Evolutionary conservation across 1,140 invertebrate genomes (phyloP).

Genomic region (Panonychus citri): DNA sequence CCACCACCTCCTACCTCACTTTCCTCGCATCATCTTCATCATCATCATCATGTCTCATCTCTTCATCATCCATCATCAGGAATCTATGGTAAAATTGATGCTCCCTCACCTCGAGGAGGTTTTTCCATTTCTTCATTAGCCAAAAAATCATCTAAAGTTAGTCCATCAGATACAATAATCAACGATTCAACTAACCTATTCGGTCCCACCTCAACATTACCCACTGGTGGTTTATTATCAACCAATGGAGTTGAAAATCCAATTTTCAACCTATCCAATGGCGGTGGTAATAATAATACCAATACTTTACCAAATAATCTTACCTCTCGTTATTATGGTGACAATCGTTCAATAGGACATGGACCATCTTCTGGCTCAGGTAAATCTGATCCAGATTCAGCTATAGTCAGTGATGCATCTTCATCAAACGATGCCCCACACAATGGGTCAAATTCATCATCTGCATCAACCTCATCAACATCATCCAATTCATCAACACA

Average conservation of each 20-base stretch:
- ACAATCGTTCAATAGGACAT: neutral
- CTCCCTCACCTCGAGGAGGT: neutral
- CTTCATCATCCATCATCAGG: neutral
- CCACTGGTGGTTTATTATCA: neutral
- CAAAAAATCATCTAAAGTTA: neutral
- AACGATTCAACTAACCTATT: neutral
- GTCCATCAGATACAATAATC: neutral
- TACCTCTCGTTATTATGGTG: neutral
- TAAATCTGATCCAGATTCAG: conserved; percentile 1
- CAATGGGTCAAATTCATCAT: neutral
- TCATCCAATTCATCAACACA: neutral
- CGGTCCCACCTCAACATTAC: neutral
- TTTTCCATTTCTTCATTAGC: neutral
- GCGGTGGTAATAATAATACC: neutral
- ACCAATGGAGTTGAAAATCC: conserved; percentile 12
- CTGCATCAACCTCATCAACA: neutral
- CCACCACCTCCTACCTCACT: neutral
- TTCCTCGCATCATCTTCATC: neutral
- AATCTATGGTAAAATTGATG: neutral
- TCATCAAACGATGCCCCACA: neutral
- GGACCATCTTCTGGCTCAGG: neutral
- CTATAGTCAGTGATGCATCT: conserved; percentile 9
- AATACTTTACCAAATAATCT: neutral
- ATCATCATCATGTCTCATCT: neutral
- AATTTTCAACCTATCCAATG: conserved; percentile 13